phyloP scores from a whole-genome alignment of 1,140 invertebrate genomes.

The Dinoponera quadriceps region DNA sequence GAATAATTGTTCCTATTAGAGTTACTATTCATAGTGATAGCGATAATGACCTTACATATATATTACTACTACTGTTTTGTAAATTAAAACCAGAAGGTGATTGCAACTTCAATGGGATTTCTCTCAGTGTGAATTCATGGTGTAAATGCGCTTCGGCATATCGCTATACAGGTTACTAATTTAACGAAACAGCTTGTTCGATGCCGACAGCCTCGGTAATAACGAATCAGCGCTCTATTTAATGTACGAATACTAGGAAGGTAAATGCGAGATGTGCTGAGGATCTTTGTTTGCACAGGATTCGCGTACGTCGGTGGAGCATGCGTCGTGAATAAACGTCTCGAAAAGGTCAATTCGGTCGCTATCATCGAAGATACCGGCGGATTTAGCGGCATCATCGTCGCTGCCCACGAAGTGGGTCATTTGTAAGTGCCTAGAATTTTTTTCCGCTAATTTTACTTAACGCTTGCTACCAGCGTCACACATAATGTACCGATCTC shows the following conservation, averaged over 20 bases:
- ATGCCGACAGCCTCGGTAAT: not conserved
- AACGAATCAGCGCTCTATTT: slow-evolving; percentile 47
- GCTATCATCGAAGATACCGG: slow-evolving; percentile 98
- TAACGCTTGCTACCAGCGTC: not conserved
- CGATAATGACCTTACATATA: slow-evolving; percentile 28
- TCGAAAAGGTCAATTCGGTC: slow-evolving; percentile 98
- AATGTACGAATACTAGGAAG: not conserved
- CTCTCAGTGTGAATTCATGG: not conserved
- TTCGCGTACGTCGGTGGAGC: slow-evolving; percentile 98
- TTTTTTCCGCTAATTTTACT: not conserved
- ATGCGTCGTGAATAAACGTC: slow-evolving; percentile 97
- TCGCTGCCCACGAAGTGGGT: slow-evolving; percentile 98
- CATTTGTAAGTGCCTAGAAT: slow-evolving; percentile 93
- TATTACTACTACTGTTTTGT: too few relatives aligned
- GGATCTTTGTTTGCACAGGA: slow-evolving; percentile 86
- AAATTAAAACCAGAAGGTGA: too few relatives aligned
- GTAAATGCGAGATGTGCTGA: slow-evolving; percentile 7
- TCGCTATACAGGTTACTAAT: slow-evolving; percentile 74
- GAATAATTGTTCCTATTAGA: too few relatives aligned
- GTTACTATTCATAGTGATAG: too few relatives aligned
- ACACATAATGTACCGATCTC: too few relatives aligned
- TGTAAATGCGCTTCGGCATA: not conserved
- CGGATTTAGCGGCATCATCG: slow-evolving; percentile 98
- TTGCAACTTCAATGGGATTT: too few relatives aligned
- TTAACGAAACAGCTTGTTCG: slow-evolving; percentile 64